Conservation (phyloP, 2,113 vertebrate genomes). For the Apaloderma vittatum region DNA sequence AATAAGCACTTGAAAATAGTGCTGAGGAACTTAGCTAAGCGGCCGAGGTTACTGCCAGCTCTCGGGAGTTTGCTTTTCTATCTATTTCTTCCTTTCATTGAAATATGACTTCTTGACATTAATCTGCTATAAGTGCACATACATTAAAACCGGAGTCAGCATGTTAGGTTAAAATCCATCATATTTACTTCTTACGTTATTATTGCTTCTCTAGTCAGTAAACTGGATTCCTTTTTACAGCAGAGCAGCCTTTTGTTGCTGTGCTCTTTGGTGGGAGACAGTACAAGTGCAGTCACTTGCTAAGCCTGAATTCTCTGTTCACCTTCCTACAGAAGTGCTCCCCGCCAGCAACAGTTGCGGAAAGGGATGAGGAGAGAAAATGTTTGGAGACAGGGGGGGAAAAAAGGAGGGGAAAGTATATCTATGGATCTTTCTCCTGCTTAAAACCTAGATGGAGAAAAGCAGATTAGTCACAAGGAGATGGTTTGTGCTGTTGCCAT, state of each 20-base stretch:
- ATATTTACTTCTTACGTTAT: neutral
- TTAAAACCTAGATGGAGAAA: neutral
- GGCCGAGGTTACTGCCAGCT: neutral
- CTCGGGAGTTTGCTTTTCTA: neutral
- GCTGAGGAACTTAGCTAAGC: neutral
- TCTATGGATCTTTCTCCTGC: neutral
- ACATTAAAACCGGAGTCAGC: neutral
- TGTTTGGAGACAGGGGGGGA: neutral
- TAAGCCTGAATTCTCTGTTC: neutral
- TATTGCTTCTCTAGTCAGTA: neutral
- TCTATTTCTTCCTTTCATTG: neutral
- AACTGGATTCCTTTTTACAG: neutral
- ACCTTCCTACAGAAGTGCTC: neutral
- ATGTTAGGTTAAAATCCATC: neutral
- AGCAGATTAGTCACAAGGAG: conserved; percentile 8
- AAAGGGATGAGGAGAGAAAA: neutral
- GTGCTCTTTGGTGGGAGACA: neutral
- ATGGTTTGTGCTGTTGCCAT: conserved; percentile 32
- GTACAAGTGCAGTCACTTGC: neutral
- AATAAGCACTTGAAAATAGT: neutral
- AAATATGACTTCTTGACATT: neutral
- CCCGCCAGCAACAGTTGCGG: neutral
- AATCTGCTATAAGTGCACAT: neutral
- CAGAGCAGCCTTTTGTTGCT: neutral
- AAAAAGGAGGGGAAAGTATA: neutral